phyloP scores from a whole-genome alignment of 2,113 vertebrate genomes.

The Suricata suricatta region DNA sequence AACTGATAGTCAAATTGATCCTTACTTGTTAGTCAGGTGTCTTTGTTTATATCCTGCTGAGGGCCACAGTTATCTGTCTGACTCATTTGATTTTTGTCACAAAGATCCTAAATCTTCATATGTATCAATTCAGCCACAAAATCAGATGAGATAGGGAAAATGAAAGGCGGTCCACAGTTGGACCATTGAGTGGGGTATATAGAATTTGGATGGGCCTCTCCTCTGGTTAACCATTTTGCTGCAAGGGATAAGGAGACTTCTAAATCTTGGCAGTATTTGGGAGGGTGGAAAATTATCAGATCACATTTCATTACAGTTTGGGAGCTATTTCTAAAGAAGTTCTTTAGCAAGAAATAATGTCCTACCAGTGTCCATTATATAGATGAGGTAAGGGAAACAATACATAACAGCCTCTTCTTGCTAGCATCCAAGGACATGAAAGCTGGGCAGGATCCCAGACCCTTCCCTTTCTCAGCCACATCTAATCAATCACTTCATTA shows the following conservation, averaged over 20 bases:
- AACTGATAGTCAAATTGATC: not conserved
- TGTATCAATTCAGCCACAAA: not conserved
- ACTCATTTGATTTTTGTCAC: not conserved
- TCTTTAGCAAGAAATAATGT: not conserved
- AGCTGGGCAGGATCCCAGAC: not conserved
- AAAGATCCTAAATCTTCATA: not conserved
- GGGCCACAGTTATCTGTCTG: not conserved
- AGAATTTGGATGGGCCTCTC: not conserved
- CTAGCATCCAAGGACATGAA: not conserved
- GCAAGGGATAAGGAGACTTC: not conserved
- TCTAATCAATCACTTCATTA: not conserved
- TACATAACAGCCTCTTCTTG: not conserved
- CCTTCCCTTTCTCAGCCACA: not conserved
- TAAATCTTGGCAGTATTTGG: not conserved
- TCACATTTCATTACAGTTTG: not conserved
- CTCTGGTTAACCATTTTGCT: not conserved
- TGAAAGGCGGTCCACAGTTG: not conserved
- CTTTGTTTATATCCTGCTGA: not conserved
- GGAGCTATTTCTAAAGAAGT: not conserved
- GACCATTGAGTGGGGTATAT: not conserved
- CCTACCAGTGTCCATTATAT: not conserved
- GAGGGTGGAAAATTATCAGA: not conserved
- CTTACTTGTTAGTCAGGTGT: constrained; percentile 8
- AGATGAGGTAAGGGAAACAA: not conserved
- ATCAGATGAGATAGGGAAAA: not conserved